These are phyloP conservation scores for Sebastes variabilis DNA, from an alignment of 2,797 vertebrate species.

Conservation along the genomic window DNA sequence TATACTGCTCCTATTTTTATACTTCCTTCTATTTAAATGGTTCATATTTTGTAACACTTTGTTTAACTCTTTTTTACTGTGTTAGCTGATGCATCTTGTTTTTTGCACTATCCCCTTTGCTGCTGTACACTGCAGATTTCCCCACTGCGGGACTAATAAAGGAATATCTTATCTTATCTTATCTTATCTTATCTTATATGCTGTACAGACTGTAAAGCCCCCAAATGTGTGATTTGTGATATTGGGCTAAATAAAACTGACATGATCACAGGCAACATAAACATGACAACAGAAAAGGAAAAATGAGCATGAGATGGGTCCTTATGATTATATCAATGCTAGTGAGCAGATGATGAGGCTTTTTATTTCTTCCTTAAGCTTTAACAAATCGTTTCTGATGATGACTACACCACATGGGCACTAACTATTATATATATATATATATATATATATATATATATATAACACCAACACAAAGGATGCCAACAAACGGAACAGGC, in stretches of 20 bases:
- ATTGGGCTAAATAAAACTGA: neutral
- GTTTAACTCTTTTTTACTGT: too few relatives aligned
- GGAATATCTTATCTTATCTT: too few relatives aligned
- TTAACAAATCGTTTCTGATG: neutral
- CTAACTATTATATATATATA: neutral
- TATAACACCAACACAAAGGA: too few relatives aligned
- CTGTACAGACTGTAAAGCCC: neutral
- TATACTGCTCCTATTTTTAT: too few relatives aligned
- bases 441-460: too few relatives aligned
- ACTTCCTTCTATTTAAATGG: too few relatives aligned
- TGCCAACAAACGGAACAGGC: too few relatives aligned
- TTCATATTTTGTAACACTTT: too few relatives aligned
- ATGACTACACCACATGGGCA: neutral
- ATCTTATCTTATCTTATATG: neutral
- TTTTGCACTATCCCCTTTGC: too few relatives aligned
- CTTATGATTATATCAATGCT: neutral
- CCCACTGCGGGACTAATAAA: too few relatives aligned
- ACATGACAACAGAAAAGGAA: neutral
- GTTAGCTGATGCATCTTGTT: too few relatives aligned
- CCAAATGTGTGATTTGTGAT: neutral
- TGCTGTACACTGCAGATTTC: too few relatives aligned
- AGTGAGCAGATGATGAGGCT: neutral
- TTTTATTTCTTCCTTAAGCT: neutral
- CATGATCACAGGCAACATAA: neutral
- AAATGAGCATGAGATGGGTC: neutral